phyloP scores from a whole-genome alignment of 1,140 invertebrate genomes.

The Dendrolimus punctatus region DNA sequence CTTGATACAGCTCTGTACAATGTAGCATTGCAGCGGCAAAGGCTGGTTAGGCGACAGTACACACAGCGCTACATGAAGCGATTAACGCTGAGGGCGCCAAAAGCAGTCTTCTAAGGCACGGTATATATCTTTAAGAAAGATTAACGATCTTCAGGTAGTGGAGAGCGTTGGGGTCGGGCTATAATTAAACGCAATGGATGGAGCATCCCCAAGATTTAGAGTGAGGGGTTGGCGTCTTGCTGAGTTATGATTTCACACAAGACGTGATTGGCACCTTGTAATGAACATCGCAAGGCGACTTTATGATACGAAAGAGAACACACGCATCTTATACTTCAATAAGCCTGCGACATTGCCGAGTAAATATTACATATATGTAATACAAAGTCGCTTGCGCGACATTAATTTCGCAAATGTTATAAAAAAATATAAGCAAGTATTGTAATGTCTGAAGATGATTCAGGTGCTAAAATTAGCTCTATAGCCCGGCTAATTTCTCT shows the following conservation, averaged over 20 bases:
- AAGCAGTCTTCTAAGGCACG: slow-evolving; percentile 38
- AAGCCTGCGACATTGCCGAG: too few species aligned
- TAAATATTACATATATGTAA: too few species aligned
- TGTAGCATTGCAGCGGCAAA: slow-evolving; percentile 31
- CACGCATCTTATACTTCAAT: too few species aligned
- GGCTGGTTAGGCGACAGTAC: slow-evolving; percentile 18
- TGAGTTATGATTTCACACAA: slow-evolving; percentile 64
- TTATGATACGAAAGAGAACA: slow-evolving; percentile 10
- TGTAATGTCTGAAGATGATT: too few species aligned
- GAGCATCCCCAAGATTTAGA: slow-evolving; percentile 57
- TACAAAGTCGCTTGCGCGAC: too few species aligned
- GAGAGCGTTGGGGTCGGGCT: slow-evolving; percentile 48
- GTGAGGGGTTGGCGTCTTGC: slow-evolving; percentile 50
- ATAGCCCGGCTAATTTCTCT: too few species aligned
- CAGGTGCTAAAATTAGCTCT: too few species aligned
- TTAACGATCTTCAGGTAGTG: slow-evolving; percentile 64
- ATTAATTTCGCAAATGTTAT: too few species aligned
- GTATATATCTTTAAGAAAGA: slow-evolving; percentile 69
- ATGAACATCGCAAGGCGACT: slow-evolving; percentile 40
- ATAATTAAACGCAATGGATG: slow-evolving; percentile 68
- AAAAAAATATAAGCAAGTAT: too few species aligned
- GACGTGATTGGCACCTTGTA: slow-evolving; percentile 57
- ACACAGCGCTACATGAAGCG: slow-evolving; percentile 37
- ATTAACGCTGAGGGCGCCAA: slow-evolving; percentile 41
- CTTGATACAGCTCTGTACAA: background rate